These are phyloP conservation scores for Pelecanus crispus DNA, from an alignment of 2,113 vertebrate species.

Conservation along the genomic window DNA sequence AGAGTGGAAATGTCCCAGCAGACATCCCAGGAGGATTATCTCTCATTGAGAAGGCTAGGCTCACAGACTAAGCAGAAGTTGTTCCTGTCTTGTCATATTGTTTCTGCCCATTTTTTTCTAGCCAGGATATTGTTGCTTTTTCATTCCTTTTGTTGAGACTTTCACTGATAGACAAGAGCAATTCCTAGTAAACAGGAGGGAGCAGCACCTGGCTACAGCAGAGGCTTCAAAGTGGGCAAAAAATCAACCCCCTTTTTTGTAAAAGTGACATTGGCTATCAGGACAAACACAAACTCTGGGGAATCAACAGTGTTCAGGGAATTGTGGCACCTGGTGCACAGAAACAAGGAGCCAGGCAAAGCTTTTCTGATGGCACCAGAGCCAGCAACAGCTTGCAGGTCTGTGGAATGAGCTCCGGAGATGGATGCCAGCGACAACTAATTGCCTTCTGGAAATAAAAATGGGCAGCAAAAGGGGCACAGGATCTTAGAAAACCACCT, in stretches of 20 bases:
- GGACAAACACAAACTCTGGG: background rate
- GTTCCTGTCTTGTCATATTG: background rate
- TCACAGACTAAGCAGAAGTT: background rate
- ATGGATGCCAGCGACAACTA: background rate
- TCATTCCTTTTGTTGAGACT: background rate
- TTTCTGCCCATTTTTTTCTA: background rate
- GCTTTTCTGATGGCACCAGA: background rate
- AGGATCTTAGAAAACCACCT: background rate
- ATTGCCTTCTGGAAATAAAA: background rate
- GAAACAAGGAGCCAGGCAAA: background rate
- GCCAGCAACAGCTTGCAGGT: background rate
- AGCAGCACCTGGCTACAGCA: background rate
- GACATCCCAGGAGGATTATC: background rate
- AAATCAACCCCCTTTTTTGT: background rate
- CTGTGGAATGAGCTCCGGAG: background rate
- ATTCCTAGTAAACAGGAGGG: background rate
- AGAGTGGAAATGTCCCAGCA: background rate
- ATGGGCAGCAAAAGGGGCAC: background rate
- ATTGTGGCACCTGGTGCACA: background rate
- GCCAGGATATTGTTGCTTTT: background rate
- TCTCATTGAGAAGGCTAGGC: background rate
- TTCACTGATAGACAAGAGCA: background rate
- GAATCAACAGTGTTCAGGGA: background rate
- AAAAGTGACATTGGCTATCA: background rate
- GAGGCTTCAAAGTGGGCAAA: background rate